A percentile compares a stretch with the other conserved stretches of the same genome.
These are phyloP conservation scores for Hemitrygon akajei DNA, from an alignment of 2,797 vertebrate genomes.

Conservation along the genomic window DNA sequence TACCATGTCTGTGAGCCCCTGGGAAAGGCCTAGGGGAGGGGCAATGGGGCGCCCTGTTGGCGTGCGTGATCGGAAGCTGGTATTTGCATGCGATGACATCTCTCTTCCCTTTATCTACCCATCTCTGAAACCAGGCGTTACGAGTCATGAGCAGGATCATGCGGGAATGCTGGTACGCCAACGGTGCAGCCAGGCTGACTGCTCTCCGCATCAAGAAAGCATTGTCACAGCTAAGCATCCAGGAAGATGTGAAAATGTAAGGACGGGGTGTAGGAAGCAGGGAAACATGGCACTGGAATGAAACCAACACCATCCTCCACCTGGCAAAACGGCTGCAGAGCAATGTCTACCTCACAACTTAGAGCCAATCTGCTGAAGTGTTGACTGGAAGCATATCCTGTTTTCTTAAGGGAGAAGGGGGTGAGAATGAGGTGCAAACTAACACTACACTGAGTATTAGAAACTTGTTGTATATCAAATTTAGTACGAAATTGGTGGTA, in stretches of 20 bases:
- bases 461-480: background rate
- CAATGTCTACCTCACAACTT: conserved; percentile 13
- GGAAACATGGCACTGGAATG: background rate
- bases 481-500: background rate
- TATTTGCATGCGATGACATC: too few relatives aligned
- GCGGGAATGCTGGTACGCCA: conserved; percentile 97
- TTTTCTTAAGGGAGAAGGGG: background rate
- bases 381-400: background rate
- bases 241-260: conserved; percentile 96
- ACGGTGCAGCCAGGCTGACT: conserved; percentile 85
- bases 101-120: background rate
- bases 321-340: background rate
- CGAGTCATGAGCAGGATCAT: conserved; percentile 99
- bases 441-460: background rate
- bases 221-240: conserved; percentile 91
- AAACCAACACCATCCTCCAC: background rate
- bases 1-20: background rate
- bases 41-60: background rate
- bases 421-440: background rate
- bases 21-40: background rate
- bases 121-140: conserved; percentile 62
- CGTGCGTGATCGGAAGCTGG: background rate
- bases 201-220: conserved; percentile 98
- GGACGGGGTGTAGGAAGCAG: background rate
- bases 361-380: conserved; percentile 7